Percentiles rank a stretch among this genome's conserved stretches.
phyloP scores from a whole-genome alignment of 2,797 vertebrate genomes.

The Sebastes reedi region DNA sequence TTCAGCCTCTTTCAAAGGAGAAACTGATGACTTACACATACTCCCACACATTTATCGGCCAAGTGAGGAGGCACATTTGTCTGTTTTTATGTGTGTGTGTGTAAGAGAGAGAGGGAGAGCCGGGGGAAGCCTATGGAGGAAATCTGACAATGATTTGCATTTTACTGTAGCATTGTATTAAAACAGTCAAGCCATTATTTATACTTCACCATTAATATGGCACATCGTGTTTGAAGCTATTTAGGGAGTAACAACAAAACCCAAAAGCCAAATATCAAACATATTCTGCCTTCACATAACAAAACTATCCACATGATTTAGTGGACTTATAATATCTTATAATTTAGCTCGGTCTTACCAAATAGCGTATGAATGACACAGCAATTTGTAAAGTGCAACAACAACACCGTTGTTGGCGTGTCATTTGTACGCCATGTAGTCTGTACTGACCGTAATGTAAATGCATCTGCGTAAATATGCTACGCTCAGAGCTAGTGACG shows the following conservation, averaged over 20 bases:
- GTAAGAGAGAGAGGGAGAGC: neutral
- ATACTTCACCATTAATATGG: neutral
- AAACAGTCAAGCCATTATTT: neutral
- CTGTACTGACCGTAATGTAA: no score
- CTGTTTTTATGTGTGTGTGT: neutral
- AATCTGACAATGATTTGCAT: neutral
- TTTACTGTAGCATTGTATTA: neutral
- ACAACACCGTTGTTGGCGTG: no score
- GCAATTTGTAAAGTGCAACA: no score
- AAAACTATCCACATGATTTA: neutral
- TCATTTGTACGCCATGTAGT: no score
- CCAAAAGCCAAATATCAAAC: neutral
- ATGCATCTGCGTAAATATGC: no score
- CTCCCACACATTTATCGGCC: neutral
- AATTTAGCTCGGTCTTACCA: rapidly evolving
- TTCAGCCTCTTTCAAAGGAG: conserved; percentile 35
- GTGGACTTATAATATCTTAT: neutral
- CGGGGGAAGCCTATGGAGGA: neutral
- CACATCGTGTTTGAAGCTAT: neutral
- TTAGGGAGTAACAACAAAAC: neutral
- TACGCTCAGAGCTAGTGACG: no score
- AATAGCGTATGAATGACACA: no score
- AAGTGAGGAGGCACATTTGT: conserved; percentile 16
- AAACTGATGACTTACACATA: conserved; percentile 35
- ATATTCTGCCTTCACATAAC: neutral